Percentiles rank a stretch among this genome's conserved stretches.
phyloP scores from a whole-genome alignment of 2,113 vertebrate genomes.

The Chlorodrepanis virens region DNA sequence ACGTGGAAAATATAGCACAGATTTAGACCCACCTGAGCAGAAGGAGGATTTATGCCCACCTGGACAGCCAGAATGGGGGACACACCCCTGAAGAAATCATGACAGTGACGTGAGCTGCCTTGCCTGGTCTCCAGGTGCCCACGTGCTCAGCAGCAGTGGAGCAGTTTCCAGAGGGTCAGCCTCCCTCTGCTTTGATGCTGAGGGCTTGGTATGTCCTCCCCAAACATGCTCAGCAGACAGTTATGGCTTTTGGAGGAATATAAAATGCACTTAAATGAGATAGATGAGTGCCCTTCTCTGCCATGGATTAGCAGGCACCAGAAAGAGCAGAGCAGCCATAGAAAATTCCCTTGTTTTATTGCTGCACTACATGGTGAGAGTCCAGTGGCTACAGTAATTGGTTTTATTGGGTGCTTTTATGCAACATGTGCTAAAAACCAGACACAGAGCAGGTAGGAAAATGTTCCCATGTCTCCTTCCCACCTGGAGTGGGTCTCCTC shows the following conservation, averaged over 20 bases:
- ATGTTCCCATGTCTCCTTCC: background rate
- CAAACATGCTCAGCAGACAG: background rate
- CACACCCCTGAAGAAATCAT: background rate
- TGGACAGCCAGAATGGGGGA: background rate
- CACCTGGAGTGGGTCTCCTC: background rate
- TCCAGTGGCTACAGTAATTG: background rate
- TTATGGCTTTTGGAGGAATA: background rate
- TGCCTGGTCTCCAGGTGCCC: background rate
- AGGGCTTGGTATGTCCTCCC: background rate
- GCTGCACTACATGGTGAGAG: background rate
- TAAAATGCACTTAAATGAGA: background rate
- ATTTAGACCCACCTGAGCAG: background rate
- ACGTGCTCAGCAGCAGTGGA: background rate
- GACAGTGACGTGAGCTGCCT: background rate
- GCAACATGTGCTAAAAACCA: background rate
- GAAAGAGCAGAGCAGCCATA: background rate
- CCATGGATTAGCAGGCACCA: background rate
- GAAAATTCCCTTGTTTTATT: background rate
- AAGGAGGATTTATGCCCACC: background rate
- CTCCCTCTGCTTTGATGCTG: background rate
- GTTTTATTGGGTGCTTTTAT: background rate
- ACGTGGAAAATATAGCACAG: background rate
- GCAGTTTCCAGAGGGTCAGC: background rate
- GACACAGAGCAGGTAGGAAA: background rate
- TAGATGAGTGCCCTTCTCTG: accelerated